Base-by-base conservation (phyloP, 2,888 invertebrate genomes). In the Steinernema hermaphroditum region DNA sequence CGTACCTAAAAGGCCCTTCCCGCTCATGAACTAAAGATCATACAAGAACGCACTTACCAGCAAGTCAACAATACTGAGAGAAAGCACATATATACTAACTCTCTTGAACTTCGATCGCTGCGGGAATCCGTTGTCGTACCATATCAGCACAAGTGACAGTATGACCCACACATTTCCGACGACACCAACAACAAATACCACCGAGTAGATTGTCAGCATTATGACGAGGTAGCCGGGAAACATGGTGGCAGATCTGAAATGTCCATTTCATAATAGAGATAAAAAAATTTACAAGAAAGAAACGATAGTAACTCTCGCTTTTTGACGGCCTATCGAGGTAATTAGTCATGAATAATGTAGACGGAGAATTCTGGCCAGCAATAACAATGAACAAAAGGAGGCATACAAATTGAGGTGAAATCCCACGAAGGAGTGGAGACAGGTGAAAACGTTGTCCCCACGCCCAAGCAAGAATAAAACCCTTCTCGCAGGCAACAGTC, bases 111-210 rank as follows among this genome's bases (percentile, higher is more conserved):
- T 46, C 22, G 46, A 46, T 16, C 46, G 46, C 46, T 19, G 2
- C 46, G 46, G 22, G 46, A 46, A 46, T 12, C 46, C 46, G n/a
- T 16, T 46, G 46, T 46, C 46, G 46, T 46, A 46, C 22, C 50
- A 22, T 19, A 50, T 50, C 1, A 50, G 22, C 22, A 50, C 19
- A 19, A 50, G 22, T 24, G 50, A 22, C 2, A 50, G 19, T 4
- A 50, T 50, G 24, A 50, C 50, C 50, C 50, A 50, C 2, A 22
- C 22, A 22, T 50, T 50, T n/a, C 50, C 50, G 24, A 22, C 24
- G 50, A 50, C 19, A 50, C 50, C 50, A 9, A 50, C 50, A 22
- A 50, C 12, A 22, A 50, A 50, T 22, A 50, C 50, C 2, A 24
- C 12, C 12, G 22, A 50, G 24, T 50, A 50, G 24, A 50, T 24